Conservation (phyloP, 2,797 vertebrate genomes). For the Kryptopterus vitreolus region DNA sequence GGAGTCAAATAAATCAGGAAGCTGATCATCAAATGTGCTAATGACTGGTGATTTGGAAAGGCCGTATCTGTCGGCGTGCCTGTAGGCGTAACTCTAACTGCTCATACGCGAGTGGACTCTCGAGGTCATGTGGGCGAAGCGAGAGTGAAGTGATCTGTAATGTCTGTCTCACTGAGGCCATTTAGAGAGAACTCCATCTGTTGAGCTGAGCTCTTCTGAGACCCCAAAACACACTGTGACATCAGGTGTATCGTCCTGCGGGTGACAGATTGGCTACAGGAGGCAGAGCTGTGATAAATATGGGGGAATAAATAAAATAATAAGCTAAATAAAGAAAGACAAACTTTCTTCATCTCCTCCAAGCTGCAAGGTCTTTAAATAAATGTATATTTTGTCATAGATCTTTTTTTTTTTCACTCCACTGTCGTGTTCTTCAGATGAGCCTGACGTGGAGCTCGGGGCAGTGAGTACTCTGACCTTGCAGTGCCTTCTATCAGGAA, state of each 20-base stretch:
- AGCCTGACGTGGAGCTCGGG: not conserved
- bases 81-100: not conserved
- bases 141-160: slow-evolving; percentile 40
- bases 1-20: slow-evolving; percentile 17
- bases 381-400: not conserved
- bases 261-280: slow-evolving; percentile 43
- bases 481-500: slow-evolving; percentile 25
- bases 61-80: slow-evolving; percentile 1
- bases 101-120: not conserved
- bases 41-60: not conserved
- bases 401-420: not conserved
- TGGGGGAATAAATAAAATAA: too few relatives aligned
- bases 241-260: slow-evolving; percentile 32
- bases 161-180: slow-evolving; percentile 29
- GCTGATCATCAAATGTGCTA: slow-evolving; percentile 8
- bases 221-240: slow-evolving; percentile 35
- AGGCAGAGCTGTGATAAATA: not conserved
- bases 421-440: not conserved
- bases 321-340: too few relatives aligned
- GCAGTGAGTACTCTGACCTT: slow-evolving; percentile 26
- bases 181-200: slow-evolving; percentile 50
- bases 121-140: slow-evolving; percentile 11
- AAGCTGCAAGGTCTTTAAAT: not conserved
- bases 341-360: not conserved
- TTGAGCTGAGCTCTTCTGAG: slow-evolving; percentile 43